These are phyloP conservation scores for Vulpes ferrilata DNA, from an alignment of 2,113 vertebrate species.

Conservation along the genomic window DNA sequence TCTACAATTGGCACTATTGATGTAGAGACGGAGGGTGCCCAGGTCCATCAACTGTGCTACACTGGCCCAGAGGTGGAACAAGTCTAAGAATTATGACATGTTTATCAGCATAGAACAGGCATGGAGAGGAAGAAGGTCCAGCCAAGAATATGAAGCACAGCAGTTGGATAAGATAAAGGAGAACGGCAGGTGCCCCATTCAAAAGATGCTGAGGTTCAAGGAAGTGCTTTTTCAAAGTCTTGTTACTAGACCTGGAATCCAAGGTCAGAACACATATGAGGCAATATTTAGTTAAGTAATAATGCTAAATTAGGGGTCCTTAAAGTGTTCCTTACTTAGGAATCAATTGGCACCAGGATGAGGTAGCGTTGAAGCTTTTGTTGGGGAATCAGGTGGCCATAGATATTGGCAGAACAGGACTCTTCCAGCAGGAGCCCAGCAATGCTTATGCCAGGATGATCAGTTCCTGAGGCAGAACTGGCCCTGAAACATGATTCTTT, in stretches of 20 bases:
- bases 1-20: neutral
- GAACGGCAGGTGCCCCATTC: neutral
- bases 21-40: neutral
- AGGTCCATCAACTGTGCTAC: neutral
- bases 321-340: neutral
- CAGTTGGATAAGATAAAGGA: neutral
- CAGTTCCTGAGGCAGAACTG: neutral
- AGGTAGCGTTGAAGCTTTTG: neutral
- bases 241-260: neutral
- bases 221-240: neutral
- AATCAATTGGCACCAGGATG: neutral
- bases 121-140: neutral
- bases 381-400: neutral
- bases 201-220: neutral
- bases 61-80: neutral
- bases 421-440: neutral
- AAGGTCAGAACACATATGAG: neutral
- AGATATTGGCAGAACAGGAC: neutral
- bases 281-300: neutral
- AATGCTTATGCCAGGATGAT: neutral
- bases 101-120: neutral
- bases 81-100: neutral
- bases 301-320: neutral
- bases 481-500: neutral
- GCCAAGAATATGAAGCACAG: neutral